Base-by-base conservation (phyloP, 2,797 vertebrate species). In the Lateolabrax maculatus region DNA sequence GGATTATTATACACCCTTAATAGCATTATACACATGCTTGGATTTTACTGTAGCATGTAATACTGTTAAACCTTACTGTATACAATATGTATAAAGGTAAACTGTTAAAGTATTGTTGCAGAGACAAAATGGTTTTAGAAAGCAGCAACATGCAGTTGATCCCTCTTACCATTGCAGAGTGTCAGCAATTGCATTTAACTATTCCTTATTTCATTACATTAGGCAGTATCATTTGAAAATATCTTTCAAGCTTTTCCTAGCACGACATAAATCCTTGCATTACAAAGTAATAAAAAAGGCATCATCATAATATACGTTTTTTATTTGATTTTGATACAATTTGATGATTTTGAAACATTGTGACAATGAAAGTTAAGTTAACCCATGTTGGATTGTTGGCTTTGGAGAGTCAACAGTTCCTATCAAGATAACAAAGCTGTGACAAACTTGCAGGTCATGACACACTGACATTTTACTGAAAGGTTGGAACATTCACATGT, bases 381-480 rank as follows among this genome's bases (percentile, higher is more conserved):
- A 65, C 10, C 10, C 6, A n/a, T 48, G 31, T 53, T 72, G 18
- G 31, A 55, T 19, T 58, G 27, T 43, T 43, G 39, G 25, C 15
- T 72, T 73, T 82, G 41, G 3, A 67, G 7, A 64, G 53, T 72
- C 57, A 85, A 78, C 64, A 51, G 21, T 69, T 37, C 1, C 29
- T 73, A 62, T 21, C 34, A 65, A 36, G 56, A 19, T 82, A 82
- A 78, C 62, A 78, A 7, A 11, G 37, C 18, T 55, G 34, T 83
- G 70, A 69, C 34, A 70, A 55, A 3, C 57, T 57, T 9, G 1
- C 41, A 74, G 73, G 80, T 86, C 82, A 66, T 72, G 71, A 61
- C 81, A 65, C 0, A 12, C 16, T 84, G 83, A 90, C 88, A 86
- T 79, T 82, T 79, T 5, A 57, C 6, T 73, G 4, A 69, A 66